Evolutionary conservation across 2,113 vertebrate species (phyloP).

Genomic region (Panurus biarmicus): DNA sequence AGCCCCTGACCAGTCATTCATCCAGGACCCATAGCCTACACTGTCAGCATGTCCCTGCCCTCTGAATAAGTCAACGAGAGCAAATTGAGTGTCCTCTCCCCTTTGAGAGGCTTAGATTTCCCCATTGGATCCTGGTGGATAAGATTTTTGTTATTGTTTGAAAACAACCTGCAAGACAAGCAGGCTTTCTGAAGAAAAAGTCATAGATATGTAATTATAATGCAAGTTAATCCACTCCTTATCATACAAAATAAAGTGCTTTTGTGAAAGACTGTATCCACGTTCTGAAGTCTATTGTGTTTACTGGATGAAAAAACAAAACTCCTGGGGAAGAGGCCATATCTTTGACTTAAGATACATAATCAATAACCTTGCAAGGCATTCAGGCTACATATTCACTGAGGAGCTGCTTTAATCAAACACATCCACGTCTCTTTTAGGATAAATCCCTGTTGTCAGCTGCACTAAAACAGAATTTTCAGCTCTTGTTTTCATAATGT

Average conservation of each 20-base stretch:
- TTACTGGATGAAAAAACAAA: neutral
- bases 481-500: slow-evolving; percentile 14
- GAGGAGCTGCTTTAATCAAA: slow-evolving; percentile 40
- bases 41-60: neutral
- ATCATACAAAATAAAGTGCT: neutral
- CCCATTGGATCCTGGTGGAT: neutral
- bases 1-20: neutral
- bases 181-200: neutral
- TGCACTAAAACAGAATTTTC: slow-evolving; percentile 19
- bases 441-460: slow-evolving; percentile 34
- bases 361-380: slow-evolving; percentile 50
- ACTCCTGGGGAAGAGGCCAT: neutral
- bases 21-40: neutral
- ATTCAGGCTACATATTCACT: slow-evolving; percentile 18
- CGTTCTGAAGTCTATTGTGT: neutral
- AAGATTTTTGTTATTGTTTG: neutral
- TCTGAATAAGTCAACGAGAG: neutral
- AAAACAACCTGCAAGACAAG: neutral
- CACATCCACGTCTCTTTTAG: slow-evolving; percentile 3
- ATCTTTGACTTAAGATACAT: slow-evolving; percentile 11
- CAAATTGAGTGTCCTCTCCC: neutral
- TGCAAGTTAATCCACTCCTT: slow-evolving; percentile 5
- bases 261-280: neutral
- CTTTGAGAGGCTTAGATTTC: neutral
- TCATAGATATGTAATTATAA: neutral